Conservation (phyloP, 2,113 vertebrate genomes). For the Istiophorus platypterus region DNA sequence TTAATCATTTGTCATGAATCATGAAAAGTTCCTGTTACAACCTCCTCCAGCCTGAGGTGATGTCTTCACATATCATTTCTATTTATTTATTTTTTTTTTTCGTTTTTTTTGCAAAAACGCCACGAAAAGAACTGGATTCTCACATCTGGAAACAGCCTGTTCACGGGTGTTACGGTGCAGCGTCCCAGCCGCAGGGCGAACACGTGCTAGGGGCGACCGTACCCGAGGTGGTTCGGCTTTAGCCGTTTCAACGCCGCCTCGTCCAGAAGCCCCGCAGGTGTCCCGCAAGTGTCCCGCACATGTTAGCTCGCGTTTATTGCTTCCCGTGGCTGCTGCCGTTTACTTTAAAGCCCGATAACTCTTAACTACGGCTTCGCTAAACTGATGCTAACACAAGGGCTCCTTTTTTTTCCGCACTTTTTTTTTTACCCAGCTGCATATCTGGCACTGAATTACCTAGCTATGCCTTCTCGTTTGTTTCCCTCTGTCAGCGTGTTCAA, state of each 20-base stretch:
- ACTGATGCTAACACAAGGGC: not conserved
- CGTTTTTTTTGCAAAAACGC: too few relatives aligned
- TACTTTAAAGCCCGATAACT: not conserved
- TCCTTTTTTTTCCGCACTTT: slow-evolving; percentile 12
- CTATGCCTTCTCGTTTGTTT: not conserved
- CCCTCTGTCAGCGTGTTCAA: not conserved
- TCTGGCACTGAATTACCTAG: not conserved
- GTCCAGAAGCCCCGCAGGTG: too few relatives aligned
- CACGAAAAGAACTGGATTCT: too few relatives aligned
- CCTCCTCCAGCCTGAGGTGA: too few relatives aligned
- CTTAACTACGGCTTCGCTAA: not conserved
- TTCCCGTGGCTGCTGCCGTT: accelerated
- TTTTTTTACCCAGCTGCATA: not conserved
- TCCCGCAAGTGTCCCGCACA: not conserved
- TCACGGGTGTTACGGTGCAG: too few relatives aligned
- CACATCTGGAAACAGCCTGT: too few relatives aligned
- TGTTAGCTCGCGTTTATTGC: not conserved
- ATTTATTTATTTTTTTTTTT: too few relatives aligned
- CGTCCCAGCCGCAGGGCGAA: not conserved
- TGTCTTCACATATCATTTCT: too few relatives aligned
- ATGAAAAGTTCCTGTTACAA: not conserved
- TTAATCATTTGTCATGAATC: not conserved
- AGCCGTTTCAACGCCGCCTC: too few relatives aligned
- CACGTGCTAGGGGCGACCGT: slow-evolving; percentile 8
- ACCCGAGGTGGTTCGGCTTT: not conserved